Evolutionary conservation across 2,797 vertebrate genomes (phyloP).

Genomic region (Danio choprae): DNA sequence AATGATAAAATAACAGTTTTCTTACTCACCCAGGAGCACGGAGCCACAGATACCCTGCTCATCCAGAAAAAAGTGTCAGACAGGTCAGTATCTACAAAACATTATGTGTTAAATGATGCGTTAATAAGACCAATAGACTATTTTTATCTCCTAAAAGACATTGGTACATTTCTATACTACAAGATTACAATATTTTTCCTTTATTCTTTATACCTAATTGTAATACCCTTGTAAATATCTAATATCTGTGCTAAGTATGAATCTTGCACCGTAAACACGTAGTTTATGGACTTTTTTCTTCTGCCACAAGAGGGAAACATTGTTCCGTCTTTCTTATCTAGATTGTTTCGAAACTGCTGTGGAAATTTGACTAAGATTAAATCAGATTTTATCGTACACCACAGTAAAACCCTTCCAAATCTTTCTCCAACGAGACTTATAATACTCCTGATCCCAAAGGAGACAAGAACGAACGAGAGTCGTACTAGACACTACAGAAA

Average conservation of each 20-base stretch:
- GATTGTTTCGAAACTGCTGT: neutral
- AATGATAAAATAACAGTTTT: neutral
- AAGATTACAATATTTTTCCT: neutral
- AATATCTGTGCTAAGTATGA: too few species aligned
- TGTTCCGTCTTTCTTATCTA: neutral
- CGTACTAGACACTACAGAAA: neutral
- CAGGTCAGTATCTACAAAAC: neutral
- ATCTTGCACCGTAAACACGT: neutral
- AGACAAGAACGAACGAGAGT: neutral
- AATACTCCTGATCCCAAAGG: neutral
- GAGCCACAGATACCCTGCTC: neutral
- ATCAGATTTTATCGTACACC: neutral
- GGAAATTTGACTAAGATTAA: neutral
- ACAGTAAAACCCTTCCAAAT: neutral
- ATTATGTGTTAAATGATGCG: neutral
- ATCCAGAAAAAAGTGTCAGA: neutral
- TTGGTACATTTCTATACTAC: neutral
- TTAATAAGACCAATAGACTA: neutral
- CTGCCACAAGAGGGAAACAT: slow-evolving; percentile 48
- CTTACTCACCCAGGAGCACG: neutral
- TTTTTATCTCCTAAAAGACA: neutral
- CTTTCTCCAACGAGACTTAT: neutral
- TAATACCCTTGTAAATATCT: too few species aligned
- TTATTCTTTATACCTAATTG: too few species aligned
- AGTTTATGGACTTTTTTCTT: neutral